phyloP scores from a whole-genome alignment of 2,797 vertebrate species.

The Pogoniulus pusillus region DNA sequence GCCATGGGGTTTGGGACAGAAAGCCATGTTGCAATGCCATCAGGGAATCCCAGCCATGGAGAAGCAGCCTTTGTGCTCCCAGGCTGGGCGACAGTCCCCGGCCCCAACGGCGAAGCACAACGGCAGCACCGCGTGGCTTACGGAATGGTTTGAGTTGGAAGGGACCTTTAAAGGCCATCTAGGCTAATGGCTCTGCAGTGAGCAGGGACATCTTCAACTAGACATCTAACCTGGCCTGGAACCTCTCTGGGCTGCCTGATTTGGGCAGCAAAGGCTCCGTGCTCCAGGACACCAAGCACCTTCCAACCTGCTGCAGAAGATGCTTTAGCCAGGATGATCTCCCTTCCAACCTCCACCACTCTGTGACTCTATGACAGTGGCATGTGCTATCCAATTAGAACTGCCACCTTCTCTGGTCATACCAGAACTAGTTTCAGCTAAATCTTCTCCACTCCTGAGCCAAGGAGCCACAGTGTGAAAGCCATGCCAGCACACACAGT shows the following conservation, averaged over 20 bases:
- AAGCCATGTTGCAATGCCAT: background rate
- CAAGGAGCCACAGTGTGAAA: background rate
- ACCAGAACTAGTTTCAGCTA: background rate
- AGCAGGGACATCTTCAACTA: too few relatives aligned
- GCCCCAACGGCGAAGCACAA: background rate
- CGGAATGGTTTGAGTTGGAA: background rate
- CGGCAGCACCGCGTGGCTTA: fast-evolving
- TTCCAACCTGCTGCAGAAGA: background rate
- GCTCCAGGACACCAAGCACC: fast-evolving
- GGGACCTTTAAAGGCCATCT: background rate
- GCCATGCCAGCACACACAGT: background rate
- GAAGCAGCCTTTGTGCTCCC: background rate
- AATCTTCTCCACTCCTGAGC: background rate
- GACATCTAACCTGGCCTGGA: too few relatives aligned
- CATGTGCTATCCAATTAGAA: background rate
- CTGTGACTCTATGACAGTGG: too few relatives aligned
- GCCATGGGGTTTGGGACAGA: background rate
- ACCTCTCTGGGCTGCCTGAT: fast-evolving
- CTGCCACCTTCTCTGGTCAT: background rate
- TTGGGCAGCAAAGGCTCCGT: fast-evolving
- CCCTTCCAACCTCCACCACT: too few relatives aligned
- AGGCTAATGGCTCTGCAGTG: background rate
- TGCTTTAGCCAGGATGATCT: too few relatives aligned
- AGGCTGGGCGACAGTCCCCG: background rate
- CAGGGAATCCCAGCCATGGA: background rate